phyloP scores from a whole-genome alignment of 2,888 invertebrate genomes.

The Ptychoptera albimana region DNA sequence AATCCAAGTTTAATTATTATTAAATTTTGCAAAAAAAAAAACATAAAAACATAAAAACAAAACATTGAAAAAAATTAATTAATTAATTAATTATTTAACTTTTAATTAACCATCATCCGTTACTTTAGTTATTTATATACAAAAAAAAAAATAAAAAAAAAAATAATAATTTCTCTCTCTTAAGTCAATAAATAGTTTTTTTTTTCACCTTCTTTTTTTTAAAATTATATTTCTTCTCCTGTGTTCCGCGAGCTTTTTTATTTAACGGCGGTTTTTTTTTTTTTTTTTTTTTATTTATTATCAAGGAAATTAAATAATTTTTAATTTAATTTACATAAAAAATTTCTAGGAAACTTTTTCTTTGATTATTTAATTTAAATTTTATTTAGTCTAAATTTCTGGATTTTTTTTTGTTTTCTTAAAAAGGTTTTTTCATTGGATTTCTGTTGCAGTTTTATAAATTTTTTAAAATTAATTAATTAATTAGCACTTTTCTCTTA shows the following conservation, averaged over 20 bases:
- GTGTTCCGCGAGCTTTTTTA: too few relatives aligned
- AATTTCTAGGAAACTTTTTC: not conserved
- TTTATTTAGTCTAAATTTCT: not conserved
- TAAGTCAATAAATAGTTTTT: conserved; percentile 6
- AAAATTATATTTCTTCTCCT: too few relatives aligned
- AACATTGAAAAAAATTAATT: not conserved
- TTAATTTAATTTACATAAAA: not conserved
- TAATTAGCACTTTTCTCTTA: not conserved
- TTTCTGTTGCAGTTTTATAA: not conserved
- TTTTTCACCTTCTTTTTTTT: too few relatives aligned
- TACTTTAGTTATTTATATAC: conserved; percentile 2
- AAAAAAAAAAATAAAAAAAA: not conserved
- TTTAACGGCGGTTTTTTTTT: too few relatives aligned
- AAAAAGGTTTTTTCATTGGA: not conserved
- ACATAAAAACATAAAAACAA: conserved; percentile 6
- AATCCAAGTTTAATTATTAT: conserved; percentile 2
- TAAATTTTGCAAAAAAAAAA: too few relatives aligned
- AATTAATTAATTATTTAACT: too few relatives aligned
- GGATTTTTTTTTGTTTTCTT: not conserved
- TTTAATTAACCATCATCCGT: too few relatives aligned
- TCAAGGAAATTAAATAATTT: not conserved
- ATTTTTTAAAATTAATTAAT: conserved; percentile 1
- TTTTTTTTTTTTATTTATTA: not conserved
- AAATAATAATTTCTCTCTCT: too few relatives aligned
- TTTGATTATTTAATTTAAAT: not conserved